Conservation (phyloP, 2,113 vertebrate genomes). For the Leiothrix lutea region DNA sequence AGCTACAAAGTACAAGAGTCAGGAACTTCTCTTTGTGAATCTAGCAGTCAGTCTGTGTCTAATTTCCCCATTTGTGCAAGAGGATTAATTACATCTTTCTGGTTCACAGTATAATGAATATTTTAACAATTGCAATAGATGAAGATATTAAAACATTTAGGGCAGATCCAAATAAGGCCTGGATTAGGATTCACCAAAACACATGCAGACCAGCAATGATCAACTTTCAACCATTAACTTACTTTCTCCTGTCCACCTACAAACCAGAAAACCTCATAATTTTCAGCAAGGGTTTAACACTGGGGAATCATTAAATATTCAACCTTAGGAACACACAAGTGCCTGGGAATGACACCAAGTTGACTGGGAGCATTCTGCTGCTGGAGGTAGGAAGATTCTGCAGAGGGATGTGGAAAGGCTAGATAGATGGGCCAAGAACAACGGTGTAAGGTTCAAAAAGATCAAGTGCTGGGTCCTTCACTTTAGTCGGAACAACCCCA, state of each 20-base stretch:
- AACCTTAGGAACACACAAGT: neutral
- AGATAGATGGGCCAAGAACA: neutral
- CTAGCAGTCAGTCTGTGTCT: neutral
- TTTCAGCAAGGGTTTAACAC: neutral
- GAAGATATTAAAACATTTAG: neutral
- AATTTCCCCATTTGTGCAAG: neutral
- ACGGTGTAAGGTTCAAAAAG: too few species aligned
- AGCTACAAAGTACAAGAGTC: neutral
- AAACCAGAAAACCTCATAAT: neutral
- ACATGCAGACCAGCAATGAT: neutral
- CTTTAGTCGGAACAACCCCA: neutral
- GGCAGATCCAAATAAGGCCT: neutral
- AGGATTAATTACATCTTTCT: neutral
- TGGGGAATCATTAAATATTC: neutral
- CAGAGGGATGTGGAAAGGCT: neutral
- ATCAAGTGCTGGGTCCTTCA: neutral
- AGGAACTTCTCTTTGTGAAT: neutral
- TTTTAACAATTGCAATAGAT: neutral
- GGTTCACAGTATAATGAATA: neutral
- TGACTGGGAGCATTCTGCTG: neutral
- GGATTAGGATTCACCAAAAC: neutral
- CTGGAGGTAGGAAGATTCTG: neutral
- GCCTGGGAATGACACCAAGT: neutral
- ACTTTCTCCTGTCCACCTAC: neutral
- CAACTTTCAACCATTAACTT: neutral